Evolutionary conservation across 2,797 vertebrate genomes (phyloP), one percentile per base, ranked within the genome.

Genomic region (Hafferia zeledoni): DNA sequence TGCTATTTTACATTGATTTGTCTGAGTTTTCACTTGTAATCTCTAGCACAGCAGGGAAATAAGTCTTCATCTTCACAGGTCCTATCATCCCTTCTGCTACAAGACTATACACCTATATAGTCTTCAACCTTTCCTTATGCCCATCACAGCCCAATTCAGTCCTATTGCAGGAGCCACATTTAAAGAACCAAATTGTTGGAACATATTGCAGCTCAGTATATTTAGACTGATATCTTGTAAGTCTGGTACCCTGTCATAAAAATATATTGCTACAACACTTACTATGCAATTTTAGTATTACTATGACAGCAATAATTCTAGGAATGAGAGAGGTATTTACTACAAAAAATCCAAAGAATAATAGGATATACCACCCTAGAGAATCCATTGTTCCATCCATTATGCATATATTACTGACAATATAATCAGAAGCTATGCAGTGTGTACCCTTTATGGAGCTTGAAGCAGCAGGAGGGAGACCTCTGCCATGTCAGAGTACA

Each of bases 331-430:
- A 60, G 44, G 31, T 55, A 83, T 87, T 84, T 93, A 79, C 56
- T 83, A 27, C 47, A 91, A 94, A 93, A 93, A 94, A 94, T 64
- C 5, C 27, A 53, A 85, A 90, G 35, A 86, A 88, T 57, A 83
- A 33, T 56, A 75, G 76, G 31, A 75, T 12, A 60, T 9, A 77
- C 41, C 28, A 61, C 11, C 16, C 41, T 68, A 57, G 64, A 63
- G 64, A 83, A 87, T 46, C 43, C 39, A n/a, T 68, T 91, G 75
- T 83, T 35, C 33, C 33, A 50, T 57, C 64, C 68, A 23, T 78
- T 83, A 75, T 25, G n/a, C 22, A 53, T 9, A 6, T 9, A 52
- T 24, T 86, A 63, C 17, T 74, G 31, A 41, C 35, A 60, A 22
- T 13, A 28, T 56, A 61, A 71, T 22, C 41, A 76, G 43, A 78